Evolutionary conservation across 2,797 vertebrate genomes (phyloP).

Genomic region (Rachycentron canadum): DNA sequence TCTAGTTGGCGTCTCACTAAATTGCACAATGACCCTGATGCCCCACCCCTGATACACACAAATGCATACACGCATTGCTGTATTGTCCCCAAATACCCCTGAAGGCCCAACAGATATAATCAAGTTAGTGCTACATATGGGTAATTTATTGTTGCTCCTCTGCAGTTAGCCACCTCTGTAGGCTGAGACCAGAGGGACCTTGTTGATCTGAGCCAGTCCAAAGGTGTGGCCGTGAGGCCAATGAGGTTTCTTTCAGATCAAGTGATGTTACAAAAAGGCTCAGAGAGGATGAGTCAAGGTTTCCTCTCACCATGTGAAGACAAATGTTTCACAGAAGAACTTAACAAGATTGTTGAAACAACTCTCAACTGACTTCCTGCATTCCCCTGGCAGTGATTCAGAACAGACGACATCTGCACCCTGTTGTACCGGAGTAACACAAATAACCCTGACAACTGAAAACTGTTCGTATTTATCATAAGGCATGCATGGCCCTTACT

Average conservation of each 20-base stretch:
- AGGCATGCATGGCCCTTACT: conserved; percentile 21
- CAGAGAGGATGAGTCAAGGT: conserved; percentile 9
- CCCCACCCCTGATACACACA: conserved; percentile 38
- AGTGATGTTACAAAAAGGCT: conserved; percentile 36
- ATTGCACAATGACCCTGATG: conserved; percentile 77
- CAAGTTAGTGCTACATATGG: conserved; percentile 66
- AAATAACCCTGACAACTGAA: conserved; percentile 44
- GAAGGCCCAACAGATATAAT: conserved; percentile 57
- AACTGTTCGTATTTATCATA: conserved; percentile 28
- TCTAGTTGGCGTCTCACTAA: conserved; percentile 64
- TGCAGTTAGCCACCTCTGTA: conserved; percentile 57
- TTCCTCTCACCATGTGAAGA: conserved; percentile 16
- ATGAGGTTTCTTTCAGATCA: conserved; percentile 49
- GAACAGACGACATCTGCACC: conserved; percentile 25
- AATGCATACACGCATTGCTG: conserved; percentile 31
- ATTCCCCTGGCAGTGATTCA: conserved; percentile 44
- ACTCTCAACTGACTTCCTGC: conserved; percentile 28
- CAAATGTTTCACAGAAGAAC: conserved; percentile 28
- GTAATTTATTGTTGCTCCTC: conserved; percentile 67
- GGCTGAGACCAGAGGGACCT: conserved; percentile 62
- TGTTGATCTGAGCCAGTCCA: conserved; percentile 57
- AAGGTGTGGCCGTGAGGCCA: conserved; percentile 44
- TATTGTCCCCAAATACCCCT: conserved; percentile 60
- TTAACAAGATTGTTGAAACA: conserved; percentile 33
- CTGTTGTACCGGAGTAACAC: conserved; percentile 19